Conservation (phyloP, 1,140 invertebrate genomes). For the Magallana gigas region DNA sequence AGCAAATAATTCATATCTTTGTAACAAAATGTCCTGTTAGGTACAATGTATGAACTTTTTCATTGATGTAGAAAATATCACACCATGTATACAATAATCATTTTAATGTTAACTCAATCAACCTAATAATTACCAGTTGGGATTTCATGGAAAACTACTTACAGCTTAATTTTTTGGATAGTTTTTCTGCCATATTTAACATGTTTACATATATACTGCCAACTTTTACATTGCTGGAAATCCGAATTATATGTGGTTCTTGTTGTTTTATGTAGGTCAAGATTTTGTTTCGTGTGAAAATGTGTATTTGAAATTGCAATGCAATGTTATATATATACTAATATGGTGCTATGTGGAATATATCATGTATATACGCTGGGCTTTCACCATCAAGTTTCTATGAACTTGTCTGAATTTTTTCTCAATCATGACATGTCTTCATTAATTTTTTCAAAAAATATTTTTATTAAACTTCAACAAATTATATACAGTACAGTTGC, state of each 20-base stretch:
- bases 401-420: neutral
- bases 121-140: no score
- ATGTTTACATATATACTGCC: no score
- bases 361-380: neutral
- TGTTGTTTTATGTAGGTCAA: neutral
- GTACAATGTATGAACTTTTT: no score
- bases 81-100: no score
- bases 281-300: neutral
- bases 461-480: neutral
- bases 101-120: no score
- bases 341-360: neutral
- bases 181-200: no score
- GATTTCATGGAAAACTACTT: no score
- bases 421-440: neutral
- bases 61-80: no score
- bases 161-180: no score
- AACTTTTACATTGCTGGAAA: neutral
- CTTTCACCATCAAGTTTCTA: constrained; percentile 2
- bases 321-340: neutral
- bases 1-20: no score
- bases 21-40: no score
- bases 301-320: neutral
- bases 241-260: neutral
- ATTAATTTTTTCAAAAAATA: neutral
- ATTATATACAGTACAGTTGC: neutral